These are phyloP conservation scores for Hypotaenidia okinawae DNA, from an alignment of 2,797 vertebrate species.

Conservation along the genomic window DNA sequence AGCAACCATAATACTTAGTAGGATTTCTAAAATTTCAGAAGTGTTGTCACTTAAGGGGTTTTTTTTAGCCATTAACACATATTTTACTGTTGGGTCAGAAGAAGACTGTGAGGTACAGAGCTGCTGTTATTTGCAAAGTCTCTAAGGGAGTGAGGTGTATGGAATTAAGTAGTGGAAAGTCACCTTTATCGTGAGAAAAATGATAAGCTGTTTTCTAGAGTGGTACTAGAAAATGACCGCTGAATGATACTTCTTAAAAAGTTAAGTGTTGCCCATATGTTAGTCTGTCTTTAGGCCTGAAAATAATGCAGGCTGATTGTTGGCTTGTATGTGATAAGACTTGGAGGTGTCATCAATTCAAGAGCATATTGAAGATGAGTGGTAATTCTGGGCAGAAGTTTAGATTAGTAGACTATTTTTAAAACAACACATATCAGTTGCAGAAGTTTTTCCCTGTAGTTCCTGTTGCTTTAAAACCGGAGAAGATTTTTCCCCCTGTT, in stretches of 20 bases:
- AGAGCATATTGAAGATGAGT: not conserved
- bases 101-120: not conserved
- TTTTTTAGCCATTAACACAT: not conserved
- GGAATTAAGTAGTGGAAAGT: not conserved
- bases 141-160: not conserved
- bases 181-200: not conserved
- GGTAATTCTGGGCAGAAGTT: not conserved
- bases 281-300: not conserved
- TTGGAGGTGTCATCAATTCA: not conserved
- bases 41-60: fast-evolving
- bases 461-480: not conserved
- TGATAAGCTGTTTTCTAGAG: not conserved
- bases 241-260: not conserved
- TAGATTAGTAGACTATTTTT: not conserved
- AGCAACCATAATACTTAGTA: not conserved
- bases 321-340: not conserved
- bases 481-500: not conserved
- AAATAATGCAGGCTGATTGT: not conserved
- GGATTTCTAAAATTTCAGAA: not conserved
- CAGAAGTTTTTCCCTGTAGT: not conserved
- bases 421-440: not conserved
- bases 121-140: not conserved
- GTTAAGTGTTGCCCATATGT: not conserved
- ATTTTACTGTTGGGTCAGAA: not conserved
- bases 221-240: not conserved